phyloP scores from a whole-genome alignment of 2,113 vertebrate genomes.

The Neotoma lepida region DNA sequence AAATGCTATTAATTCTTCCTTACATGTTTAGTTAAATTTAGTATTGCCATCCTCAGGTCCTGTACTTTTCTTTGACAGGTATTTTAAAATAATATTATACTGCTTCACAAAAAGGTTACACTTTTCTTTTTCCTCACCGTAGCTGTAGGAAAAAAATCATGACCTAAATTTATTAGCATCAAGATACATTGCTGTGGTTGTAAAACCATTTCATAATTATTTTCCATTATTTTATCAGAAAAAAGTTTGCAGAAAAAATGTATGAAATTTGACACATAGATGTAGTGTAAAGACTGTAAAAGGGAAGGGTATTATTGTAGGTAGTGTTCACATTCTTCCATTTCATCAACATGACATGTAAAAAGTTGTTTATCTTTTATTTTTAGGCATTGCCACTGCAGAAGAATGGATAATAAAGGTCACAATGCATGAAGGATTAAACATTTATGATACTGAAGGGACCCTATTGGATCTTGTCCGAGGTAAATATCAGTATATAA shows the following conservation, averaged over 20 bases:
- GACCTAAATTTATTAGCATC: slow-evolving; percentile 20
- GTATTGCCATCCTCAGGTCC: neutral
- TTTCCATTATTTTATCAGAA: slow-evolving; percentile 27
- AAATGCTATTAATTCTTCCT: neutral
- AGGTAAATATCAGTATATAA: slow-evolving; percentile 64
- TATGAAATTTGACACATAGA: neutral
- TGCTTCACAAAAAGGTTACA: neutral
- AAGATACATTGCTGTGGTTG: neutral
- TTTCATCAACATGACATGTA: neutral
- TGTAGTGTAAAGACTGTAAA: neutral
- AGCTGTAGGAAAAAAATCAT: slow-evolving; percentile 38
- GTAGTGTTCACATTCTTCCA: neutral
- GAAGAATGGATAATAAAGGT: slow-evolving; percentile 80
- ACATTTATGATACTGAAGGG: slow-evolving; percentile 74
- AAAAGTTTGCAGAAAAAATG: neutral
- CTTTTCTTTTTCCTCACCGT: neutral
- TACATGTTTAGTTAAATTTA: neutral
- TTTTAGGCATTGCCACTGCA: slow-evolving; percentile 64
- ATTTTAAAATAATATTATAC: slow-evolving; percentile 28
- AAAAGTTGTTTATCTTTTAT: slow-evolving; percentile 38
- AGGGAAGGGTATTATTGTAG: neutral
- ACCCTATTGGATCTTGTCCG: slow-evolving; percentile 66
- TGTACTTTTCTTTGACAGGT: neutral
- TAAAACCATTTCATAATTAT: neutral
- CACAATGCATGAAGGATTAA: slow-evolving; percentile 74